Percentiles rank a stretch among this genome's conserved stretches.
phyloP scores from a whole-genome alignment of 2,888 invertebrate genomes.

The Cordylochernes scorpioides region DNA sequence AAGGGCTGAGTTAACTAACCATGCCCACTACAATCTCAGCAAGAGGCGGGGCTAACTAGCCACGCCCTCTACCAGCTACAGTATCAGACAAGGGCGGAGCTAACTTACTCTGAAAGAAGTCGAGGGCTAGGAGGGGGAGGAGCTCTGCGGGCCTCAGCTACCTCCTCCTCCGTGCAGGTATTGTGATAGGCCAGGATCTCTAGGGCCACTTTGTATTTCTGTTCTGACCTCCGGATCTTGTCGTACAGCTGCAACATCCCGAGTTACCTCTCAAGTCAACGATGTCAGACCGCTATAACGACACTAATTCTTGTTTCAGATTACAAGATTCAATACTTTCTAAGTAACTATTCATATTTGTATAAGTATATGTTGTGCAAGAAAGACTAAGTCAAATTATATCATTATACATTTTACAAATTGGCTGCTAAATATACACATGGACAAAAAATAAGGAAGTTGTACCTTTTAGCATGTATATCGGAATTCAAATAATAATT shows the following conservation, averaged over 20 bases:
- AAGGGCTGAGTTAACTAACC: no score
- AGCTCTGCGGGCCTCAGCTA: conserved; percentile 16
- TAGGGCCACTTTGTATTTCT: conserved; percentile 46
- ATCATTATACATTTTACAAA: no score
- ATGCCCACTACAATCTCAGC: no score
- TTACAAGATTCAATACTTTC: background rate
- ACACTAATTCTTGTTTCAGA: background rate
- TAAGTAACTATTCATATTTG: background rate
- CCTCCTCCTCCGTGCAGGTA: conserved; percentile 42
- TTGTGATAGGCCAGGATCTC: conserved; percentile 62
- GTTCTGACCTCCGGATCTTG: conserved; percentile 49
- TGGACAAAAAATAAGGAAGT: no score
- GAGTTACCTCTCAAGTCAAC: conserved; percentile 1
- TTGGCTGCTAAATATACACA: no score
- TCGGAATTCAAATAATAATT: no score
- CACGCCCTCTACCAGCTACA: no score
- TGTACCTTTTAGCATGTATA: no score
- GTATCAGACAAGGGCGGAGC: no score
- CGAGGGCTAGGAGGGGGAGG: background rate
- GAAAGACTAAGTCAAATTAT: no score
- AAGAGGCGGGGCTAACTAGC: no score
- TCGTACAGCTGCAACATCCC: conserved; percentile 33
- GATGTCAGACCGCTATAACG: background rate
- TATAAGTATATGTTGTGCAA: no score
- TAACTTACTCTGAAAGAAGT: background rate